phyloP scores from a whole-genome alignment of 1,140 invertebrate genomes.

The Monochamus saltuarius region DNA sequence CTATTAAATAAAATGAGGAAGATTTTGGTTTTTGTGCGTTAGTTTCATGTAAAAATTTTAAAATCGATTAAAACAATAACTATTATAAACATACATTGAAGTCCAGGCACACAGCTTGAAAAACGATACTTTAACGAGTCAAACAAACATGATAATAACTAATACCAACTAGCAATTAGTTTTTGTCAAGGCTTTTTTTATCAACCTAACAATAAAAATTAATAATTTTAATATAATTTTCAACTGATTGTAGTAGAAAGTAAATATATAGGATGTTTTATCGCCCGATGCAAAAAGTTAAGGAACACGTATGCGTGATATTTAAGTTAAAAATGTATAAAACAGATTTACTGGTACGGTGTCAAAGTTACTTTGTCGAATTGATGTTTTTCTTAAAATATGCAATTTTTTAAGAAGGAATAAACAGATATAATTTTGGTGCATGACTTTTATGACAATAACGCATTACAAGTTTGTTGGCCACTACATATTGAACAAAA shows the following conservation, averaged over 20 bases:
- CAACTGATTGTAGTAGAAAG: background rate
- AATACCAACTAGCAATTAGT: background rate
- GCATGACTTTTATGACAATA: no score
- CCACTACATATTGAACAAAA: no score
- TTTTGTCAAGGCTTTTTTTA: background rate
- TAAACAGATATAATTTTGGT: no score
- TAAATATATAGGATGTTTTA: background rate
- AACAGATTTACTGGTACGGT: no score
- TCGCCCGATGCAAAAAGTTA: no score
- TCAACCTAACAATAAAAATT: background rate
- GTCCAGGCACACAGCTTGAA: slow-evolving; percentile 1
- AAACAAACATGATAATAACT: background rate
- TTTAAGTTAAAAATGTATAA: no score
- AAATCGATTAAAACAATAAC: background rate
- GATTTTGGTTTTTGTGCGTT: slow-evolving; percentile 1
- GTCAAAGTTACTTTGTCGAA: no score
- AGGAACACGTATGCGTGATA: no score
- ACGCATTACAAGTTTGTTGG: no score
- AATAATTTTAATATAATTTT: background rate
- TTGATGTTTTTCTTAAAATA: no score
- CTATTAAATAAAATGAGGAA: background rate
- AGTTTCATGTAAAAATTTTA: background rate
- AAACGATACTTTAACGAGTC: no score
- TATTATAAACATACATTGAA: background rate
- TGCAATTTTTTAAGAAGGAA: no score